phyloP scores from a whole-genome alignment of 1,140 invertebrate genomes.

The Danaus plexippus region DNA sequence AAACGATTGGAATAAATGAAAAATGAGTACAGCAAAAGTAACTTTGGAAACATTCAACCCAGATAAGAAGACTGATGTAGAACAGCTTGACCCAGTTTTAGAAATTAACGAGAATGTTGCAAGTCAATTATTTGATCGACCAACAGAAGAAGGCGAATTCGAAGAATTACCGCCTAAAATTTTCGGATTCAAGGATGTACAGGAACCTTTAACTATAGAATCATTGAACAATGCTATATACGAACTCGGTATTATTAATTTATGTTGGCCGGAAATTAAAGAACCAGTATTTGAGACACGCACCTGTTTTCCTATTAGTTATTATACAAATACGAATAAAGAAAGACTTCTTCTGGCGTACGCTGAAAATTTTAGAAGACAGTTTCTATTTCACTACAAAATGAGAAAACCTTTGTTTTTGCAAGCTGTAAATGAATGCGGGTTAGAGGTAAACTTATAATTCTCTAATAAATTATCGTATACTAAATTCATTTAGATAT shows the following conservation, averaged over 20 bases:
- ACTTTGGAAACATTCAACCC: slow-evolving; percentile 24
- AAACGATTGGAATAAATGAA: neutral
- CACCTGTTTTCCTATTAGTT: slow-evolving; percentile 77
- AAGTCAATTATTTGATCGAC: slow-evolving; percentile 44
- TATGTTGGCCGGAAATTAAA: slow-evolving; percentile 64
- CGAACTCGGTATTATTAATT: slow-evolving; percentile 55
- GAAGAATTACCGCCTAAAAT: slow-evolving; percentile 53
- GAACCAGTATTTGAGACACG: slow-evolving; percentile 70
- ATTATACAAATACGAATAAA: slow-evolving; percentile 81
- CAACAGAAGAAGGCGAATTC: slow-evolving; percentile 40
- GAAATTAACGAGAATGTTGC: slow-evolving; percentile 53
- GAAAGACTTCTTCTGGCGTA: slow-evolving; percentile 84
- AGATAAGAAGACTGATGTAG: slow-evolving; percentile 40
- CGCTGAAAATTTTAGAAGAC: slow-evolving; percentile 87
- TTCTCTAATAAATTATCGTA: too few relatives aligned
- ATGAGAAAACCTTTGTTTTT: slow-evolving; percentile 81
- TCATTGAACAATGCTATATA: slow-evolving; percentile 59
- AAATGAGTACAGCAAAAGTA: slow-evolving; percentile 33
- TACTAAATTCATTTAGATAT: neutral
- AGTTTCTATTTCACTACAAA: slow-evolving; percentile 79
- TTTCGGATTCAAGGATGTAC: slow-evolving; percentile 42
- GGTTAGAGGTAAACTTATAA: slow-evolving; percentile 73
- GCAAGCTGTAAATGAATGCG: slow-evolving; percentile 86
- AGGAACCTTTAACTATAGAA: slow-evolving; percentile 43
- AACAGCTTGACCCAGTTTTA: slow-evolving; percentile 46